Conservation (phyloP, 2,888 invertebrate genomes). For the Falcaria lacertinaria region DNA sequence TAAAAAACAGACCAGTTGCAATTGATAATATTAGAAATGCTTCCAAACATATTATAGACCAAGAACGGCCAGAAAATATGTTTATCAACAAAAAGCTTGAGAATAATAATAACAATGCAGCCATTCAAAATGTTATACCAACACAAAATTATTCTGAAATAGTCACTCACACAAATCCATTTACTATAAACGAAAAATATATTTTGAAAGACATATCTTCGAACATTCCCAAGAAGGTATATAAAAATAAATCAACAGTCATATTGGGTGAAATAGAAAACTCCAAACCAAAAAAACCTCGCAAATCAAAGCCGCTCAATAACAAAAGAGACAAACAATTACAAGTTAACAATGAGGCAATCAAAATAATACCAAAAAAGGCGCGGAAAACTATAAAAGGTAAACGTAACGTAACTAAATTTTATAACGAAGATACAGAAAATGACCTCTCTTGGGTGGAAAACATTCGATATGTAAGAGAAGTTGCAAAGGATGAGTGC, state of each 20-base stretch:
- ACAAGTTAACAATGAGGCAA: neutral
- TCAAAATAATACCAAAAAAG: neutral
- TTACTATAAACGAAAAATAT: neutral
- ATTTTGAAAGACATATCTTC: neutral
- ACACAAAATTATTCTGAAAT: neutral
- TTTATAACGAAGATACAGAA: constrained; percentile 15
- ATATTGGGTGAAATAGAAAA: neutral
- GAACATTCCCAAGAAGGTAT: neutral
- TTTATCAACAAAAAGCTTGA: constrained; percentile 4
- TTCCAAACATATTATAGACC: constrained; percentile 30
- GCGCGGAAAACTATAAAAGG: neutral
- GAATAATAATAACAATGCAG: constrained; percentile 4
- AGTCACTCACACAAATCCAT: neutral
- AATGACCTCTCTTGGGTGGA: constrained; percentile 57
- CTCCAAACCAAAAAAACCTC: neutral
- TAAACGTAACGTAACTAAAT: neutral
- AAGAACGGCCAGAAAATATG: neutral
- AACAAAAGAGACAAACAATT: neutral
- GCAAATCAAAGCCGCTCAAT: neutral
- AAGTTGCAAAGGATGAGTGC: constrained; percentile 40
- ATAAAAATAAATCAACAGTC: neutral
- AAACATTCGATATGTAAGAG: constrained; percentile 49
- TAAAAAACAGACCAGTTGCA: neutral
- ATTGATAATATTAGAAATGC: constrained; percentile 3
- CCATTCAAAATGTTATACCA: neutral